Conservation (phyloP, 1,140 invertebrate genomes). For the Drosophila bocki region DNA sequence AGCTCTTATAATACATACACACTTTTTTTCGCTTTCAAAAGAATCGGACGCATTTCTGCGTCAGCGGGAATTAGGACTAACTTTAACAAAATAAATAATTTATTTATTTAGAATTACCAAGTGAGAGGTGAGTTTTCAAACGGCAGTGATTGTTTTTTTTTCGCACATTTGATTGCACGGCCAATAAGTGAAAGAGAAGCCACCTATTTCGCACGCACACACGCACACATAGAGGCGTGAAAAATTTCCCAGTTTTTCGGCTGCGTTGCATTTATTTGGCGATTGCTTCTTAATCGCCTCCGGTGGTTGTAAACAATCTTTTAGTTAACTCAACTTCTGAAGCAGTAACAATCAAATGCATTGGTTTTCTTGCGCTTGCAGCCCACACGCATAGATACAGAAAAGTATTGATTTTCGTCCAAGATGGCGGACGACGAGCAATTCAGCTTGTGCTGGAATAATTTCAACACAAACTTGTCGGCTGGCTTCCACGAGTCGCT, state of each 20-base stretch:
- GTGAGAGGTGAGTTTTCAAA: slow-evolving; percentile 49
- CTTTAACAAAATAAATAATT: slow-evolving; percentile 28
- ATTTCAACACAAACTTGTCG: slow-evolving; percentile 91
- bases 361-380: slow-evolving; percentile 32
- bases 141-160: too few relatives aligned
- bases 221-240: slow-evolving; percentile 36
- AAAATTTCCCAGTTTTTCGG: slow-evolving; percentile 77
- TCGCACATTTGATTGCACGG: neutral
- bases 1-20: neutral
- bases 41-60: slow-evolving; percentile 52
- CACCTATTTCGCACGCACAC: slow-evolving; percentile 6
- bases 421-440: slow-evolving; percentile 90
- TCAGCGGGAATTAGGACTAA: slow-evolving; percentile 28
- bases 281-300: slow-evolving; percentile 42
- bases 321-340: neutral
- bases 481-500: slow-evolving; percentile 90
- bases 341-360: slow-evolving; percentile 19
- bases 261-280: slow-evolving; percentile 38
- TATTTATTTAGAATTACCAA: slow-evolving; percentile 43
- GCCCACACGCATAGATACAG: slow-evolving; percentile 66
- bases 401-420: slow-evolving; percentile 84
- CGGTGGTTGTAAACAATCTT: slow-evolving; percentile 63
- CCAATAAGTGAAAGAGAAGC: neutral
- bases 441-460: slow-evolving; percentile 92
- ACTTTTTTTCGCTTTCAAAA: slow-evolving; percentile 46